Evolutionary conservation across 23 tunicate genomes (phyloP).

Genomic region (Diplosoma virens): DNA sequence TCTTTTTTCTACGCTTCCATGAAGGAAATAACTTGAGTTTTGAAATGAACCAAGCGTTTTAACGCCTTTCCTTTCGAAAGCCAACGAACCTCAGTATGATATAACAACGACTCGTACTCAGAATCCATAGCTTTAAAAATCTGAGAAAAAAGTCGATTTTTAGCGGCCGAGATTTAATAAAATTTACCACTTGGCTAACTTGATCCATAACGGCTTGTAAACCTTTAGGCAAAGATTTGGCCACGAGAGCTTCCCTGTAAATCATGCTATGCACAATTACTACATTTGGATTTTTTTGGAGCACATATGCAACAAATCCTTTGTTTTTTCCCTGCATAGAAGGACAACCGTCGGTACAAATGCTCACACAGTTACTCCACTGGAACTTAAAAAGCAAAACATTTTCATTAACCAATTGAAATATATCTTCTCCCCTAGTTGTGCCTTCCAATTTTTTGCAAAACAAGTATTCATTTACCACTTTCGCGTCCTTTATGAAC

Average conservation of each 20-base stretch:
- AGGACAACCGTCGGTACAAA: slow-evolving; percentile 41
- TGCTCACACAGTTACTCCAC: slow-evolving; percentile 42
- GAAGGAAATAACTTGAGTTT: slow-evolving; percentile 44
- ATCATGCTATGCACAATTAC: slow-evolving; percentile 44
- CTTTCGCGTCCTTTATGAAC: no score
- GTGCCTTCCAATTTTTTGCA: slow-evolving; percentile 53
- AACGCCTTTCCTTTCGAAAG: slow-evolving; percentile 54
- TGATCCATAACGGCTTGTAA: slow-evolving; percentile 41
- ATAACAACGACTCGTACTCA: slow-evolving; percentile 34
- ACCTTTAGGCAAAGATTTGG: slow-evolving; percentile 44
- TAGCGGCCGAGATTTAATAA: slow-evolving; percentile 47
- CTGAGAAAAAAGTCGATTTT: slow-evolving; percentile 49
- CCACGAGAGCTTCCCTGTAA: no score
- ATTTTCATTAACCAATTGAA: slow-evolving; percentile 35
- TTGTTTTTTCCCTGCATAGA: slow-evolving; percentile 25
- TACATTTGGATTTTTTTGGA: slow-evolving; percentile 39
- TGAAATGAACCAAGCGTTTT: slow-evolving; percentile 46
- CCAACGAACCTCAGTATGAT: slow-evolving; percentile 56
- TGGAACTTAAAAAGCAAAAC: slow-evolving; percentile 36
- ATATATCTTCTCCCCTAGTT: slow-evolving; percentile 54
- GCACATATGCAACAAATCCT: no score
- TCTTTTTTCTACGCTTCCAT: slow-evolving; percentile 33
- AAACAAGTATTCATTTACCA: slow-evolving; percentile 58
- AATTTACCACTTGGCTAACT: slow-evolving; percentile 51
- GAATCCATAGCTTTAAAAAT: slow-evolving; percentile 51